Percentiles rank a stretch among this genome's conserved stretches.
Evolutionary conservation across 1,140 invertebrate genomes (phyloP).

Genomic region (Yoshiicerus persimilis): DNA sequence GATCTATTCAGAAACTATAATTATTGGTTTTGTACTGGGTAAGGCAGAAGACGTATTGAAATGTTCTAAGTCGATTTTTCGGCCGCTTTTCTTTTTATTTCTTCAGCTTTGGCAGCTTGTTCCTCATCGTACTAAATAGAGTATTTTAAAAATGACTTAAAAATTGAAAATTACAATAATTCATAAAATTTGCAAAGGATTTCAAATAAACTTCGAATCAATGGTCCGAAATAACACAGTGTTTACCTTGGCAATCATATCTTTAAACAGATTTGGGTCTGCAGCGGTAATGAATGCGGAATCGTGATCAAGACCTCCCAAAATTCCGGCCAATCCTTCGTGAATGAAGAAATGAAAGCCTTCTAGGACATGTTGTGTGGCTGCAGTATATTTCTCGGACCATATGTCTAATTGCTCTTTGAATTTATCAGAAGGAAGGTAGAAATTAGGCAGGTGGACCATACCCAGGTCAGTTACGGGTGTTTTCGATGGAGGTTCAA

Average conservation of each 20-base stretch:
- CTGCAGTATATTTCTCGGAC: background rate
- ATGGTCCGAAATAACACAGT: no score
- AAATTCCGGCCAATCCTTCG: background rate
- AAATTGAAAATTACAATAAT: background rate
- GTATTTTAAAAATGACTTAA: background rate
- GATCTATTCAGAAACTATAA: no score
- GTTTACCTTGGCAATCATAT: background rate
- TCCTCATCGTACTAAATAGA: background rate
- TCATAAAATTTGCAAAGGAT: no score
- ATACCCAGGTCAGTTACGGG: no score
- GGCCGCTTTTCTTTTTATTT: no score
- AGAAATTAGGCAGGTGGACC: no score
- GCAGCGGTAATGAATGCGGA: background rate
- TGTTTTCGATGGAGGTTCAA: no score
- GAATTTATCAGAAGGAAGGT: background rate
- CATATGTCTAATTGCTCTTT: background rate
- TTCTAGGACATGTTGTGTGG: background rate
- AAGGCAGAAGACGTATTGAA: no score
- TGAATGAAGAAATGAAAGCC: background rate
- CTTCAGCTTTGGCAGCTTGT: background rate
- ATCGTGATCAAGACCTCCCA: background rate
- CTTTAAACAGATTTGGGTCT: background rate
- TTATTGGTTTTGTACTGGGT: no score
- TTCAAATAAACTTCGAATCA: no score
- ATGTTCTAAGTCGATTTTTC: no score